Percentiles rank a stretch among this genome's conserved stretches.
phyloP scores from a whole-genome alignment of 1,140 invertebrate genomes.

The Brevipalpus yothersi region DNA sequence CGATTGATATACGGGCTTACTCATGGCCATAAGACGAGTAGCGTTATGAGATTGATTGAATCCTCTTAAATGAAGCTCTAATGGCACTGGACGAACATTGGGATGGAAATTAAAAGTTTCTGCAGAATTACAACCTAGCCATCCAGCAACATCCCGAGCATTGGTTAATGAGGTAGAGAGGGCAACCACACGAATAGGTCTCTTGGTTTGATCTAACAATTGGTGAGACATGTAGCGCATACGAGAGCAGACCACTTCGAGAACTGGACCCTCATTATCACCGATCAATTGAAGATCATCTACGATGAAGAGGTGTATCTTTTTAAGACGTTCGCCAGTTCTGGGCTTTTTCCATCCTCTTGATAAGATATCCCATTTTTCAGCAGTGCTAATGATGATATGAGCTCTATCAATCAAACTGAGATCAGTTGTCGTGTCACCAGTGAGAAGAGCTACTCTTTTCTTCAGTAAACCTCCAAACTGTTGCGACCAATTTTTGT shows the following conservation, averaged over 20 bases:
- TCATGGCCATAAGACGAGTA: constrained; percentile 83
- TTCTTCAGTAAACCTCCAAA: constrained; percentile 54
- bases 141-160: constrained; percentile 81
- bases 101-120: constrained; percentile 96
- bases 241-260: constrained; percentile 90
- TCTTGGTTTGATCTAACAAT: constrained; percentile 54
- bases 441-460: constrained; percentile 74
- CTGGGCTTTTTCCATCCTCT: constrained; percentile 95
- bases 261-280: constrained; percentile 39
- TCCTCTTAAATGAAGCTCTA: constrained; percentile 86
- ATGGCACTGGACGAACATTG: constrained; percentile 72
- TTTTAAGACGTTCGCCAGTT: constrained; percentile 51
- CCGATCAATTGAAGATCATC: constrained; percentile 73
- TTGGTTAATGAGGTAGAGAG: constrained; percentile 80
- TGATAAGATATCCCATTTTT: constrained; percentile 96
- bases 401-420: constrained; percentile 56
- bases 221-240: constrained; percentile 71
- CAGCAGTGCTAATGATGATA: constrained; percentile 83
- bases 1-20: constrained; percentile 84
- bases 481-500: constrained; percentile 67
- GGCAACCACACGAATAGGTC: constrained; percentile 80
- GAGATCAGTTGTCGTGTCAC: constrained; percentile 89
- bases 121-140: constrained; percentile 79
- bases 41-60: constrained; percentile 95
- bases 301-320: constrained; percentile 84